Evolutionary conservation across 2,797 vertebrate genomes (phyloP), one percentile per base, ranked within the genome.

Genomic region (Pteropus rufus): DNA sequence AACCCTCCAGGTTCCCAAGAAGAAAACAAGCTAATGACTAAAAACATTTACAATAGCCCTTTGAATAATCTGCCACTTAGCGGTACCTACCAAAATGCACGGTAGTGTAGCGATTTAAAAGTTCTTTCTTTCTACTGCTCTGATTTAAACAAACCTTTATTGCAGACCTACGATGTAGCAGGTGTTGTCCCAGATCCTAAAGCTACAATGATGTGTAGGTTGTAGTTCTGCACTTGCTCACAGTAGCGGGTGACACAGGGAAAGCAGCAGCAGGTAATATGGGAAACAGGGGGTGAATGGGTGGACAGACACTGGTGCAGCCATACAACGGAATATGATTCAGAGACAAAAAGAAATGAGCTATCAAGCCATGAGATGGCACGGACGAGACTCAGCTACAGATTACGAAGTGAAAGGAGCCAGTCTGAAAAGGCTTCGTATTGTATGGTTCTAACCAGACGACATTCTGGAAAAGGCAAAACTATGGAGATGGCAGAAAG

Each of bases 171-270:
- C 29, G 36, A 2, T 10, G 64, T 34, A 41, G 34, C 18, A 2
- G 19, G 44, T 14, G 10, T 29, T 19, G 10, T 15, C n/a, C 52
- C 60, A 4, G 36, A 16, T 18, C 31, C 29, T 4, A 80, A 65
- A 10, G 54, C 19, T n/a, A 10, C 1, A 0, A 1, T 0, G 10
- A 7, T 0, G 4, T 4, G 5, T 19, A 31, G 58, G 18, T 7
- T 24, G 26, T 18, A 15, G 23, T 83, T 36, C 64, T 31, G 29
- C n/a, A 1, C 0, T 0, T 29, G 49, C 41, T 77, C 34, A 29
- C 3, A 0, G 23, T 0, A 29, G 24, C 8, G 26, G 24, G 60
- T 1, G 3, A 11, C 31, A 7, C 52, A 31, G 39, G 16, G 10
- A 36, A 46, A 18, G 58, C 23, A 56, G 60, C 11, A 7, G 29